Evolutionary conservation across 2,888 invertebrate species (phyloP).

Genomic region (Pilophorus perplexus): DNA sequence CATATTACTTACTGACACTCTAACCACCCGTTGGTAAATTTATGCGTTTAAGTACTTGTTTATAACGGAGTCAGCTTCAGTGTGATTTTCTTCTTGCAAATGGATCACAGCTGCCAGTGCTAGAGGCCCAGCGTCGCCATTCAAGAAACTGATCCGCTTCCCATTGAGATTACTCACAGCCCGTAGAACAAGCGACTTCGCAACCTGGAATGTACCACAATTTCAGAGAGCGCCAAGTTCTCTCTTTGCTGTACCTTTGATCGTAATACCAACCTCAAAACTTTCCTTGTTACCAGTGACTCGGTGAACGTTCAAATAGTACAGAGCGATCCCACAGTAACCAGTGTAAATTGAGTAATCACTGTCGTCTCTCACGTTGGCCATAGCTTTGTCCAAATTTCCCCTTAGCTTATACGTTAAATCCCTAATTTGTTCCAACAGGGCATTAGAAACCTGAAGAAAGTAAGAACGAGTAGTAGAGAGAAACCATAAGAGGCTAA

Average conservation of each 20-base stretch:
- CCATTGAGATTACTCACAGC: conserved; percentile 55
- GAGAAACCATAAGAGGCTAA: too few species aligned
- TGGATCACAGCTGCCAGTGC: conserved; percentile 62
- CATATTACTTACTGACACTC: neutral
- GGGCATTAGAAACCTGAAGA: too few species aligned
- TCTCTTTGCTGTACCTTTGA: too few species aligned
- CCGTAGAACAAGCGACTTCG: conserved; percentile 54
- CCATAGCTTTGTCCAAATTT: conserved; percentile 21
- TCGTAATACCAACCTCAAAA: conserved; percentile 47
- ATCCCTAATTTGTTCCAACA: neutral
- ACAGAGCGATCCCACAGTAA: conserved; percentile 66
- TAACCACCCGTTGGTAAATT: neutral
- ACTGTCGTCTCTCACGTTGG: conserved; percentile 38
- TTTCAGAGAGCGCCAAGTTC: too few species aligned
- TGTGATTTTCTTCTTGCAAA: conserved; percentile 54
- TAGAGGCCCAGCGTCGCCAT: conserved; percentile 67
- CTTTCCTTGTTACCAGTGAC: conserved; percentile 27
- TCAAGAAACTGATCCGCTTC: conserved; percentile 62
- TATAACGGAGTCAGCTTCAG: conserved; percentile 46
- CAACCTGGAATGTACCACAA: conserved; percentile 55
- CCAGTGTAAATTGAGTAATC: conserved; percentile 76
- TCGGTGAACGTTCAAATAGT: conserved; percentile 55
- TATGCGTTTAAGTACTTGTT: too few species aligned
- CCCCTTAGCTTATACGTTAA: neutral
- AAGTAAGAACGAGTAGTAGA: too few species aligned